Percentiles rank a stretch among this genome's conserved stretches.
Conservation (phyloP, 1,140 invertebrate genomes). For the Macrobrachium rosenbergii region DNA sequence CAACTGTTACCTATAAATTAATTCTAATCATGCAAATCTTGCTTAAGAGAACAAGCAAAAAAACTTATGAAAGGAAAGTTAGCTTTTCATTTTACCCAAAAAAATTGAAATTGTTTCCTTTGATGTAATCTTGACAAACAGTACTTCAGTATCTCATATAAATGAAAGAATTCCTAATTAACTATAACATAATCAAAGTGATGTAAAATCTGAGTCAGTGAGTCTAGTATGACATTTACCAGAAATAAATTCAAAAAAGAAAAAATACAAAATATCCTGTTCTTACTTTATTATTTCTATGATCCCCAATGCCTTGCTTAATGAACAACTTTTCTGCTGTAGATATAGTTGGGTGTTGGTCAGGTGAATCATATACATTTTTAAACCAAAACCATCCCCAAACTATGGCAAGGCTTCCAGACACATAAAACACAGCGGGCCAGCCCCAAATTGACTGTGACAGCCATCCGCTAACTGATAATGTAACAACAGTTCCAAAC, state of each 20-base stretch:
- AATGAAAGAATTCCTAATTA: no score
- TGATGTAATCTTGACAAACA: no score
- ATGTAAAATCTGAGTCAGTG: no score
- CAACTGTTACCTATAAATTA: no score
- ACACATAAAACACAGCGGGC: conserved; percentile 82
- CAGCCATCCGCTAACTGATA: conserved; percentile 71
- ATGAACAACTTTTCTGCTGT: conserved; percentile 40
- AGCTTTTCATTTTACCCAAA: no score
- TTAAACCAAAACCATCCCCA: conserved; percentile 80
- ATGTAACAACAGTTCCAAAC: conserved; percentile 71
- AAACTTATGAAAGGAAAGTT: no score
- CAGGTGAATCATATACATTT: conserved; percentile 73
- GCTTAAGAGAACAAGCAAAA: no score
- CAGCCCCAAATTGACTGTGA: conserved; percentile 77
- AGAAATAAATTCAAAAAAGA: neutral
- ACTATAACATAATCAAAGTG: no score
- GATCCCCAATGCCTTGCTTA: conserved; percentile 49
- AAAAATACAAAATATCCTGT: neutral
- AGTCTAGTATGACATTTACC: neutral
- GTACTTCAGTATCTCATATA: no score
- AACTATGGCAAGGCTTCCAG: conserved; percentile 74
- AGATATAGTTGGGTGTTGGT: conserved; percentile 43
- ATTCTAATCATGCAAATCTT: no score
- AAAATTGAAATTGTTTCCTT: no score
- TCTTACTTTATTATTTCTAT: conserved; percentile 42